phyloP scores from a whole-genome alignment of 2,797 vertebrate genomes.

The Crocidura indochinensis region DNA sequence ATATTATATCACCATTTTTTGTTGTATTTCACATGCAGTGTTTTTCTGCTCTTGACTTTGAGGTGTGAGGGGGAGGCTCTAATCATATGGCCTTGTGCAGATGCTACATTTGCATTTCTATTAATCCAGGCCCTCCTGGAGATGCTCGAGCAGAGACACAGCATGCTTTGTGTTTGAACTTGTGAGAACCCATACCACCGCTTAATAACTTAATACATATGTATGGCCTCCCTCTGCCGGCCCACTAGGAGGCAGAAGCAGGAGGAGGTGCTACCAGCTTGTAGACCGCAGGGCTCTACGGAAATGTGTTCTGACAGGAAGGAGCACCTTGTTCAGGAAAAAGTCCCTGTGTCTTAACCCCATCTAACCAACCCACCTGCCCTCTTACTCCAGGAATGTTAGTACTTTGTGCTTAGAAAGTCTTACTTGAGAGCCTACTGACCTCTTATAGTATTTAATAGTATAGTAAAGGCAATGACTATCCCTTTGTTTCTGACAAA shows the following conservation, averaged over 20 bases:
- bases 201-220: slow-evolving; percentile 94
- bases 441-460: background rate
- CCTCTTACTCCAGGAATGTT: background rate
- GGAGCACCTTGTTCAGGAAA: slow-evolving; percentile 84
- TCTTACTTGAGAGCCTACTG: background rate
- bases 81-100: slow-evolving; percentile 92
- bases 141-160: slow-evolving; percentile 91
- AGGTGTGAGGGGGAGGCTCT: slow-evolving; percentile 92
- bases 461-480: background rate
- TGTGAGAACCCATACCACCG: slow-evolving; percentile 92
- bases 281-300: slow-evolving; percentile 85
- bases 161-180: slow-evolving; percentile 93
- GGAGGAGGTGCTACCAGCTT: slow-evolving; percentile 87
- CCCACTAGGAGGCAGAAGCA: slow-evolving; percentile 92
- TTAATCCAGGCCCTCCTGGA: slow-evolving; percentile 93
- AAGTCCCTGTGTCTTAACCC: slow-evolving; percentile 58
- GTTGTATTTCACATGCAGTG: slow-evolving; percentile 91
- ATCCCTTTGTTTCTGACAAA: slow-evolving; percentile 34
- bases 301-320: slow-evolving; percentile 87
- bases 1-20: slow-evolving; percentile 91
- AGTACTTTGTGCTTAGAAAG: slow-evolving; percentile 1
- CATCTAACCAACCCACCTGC: slow-evolving; percentile 43
- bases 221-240: slow-evolving; percentile 91
- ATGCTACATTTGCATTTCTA: slow-evolving; percentile 93
- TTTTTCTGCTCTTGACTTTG: slow-evolving; percentile 92